A percentile compares a stretch with the other conserved stretches of the same genome.
Conservation (phyloP, 1,140 invertebrate genomes). For the Meloidogyne floridensis region DNA sequence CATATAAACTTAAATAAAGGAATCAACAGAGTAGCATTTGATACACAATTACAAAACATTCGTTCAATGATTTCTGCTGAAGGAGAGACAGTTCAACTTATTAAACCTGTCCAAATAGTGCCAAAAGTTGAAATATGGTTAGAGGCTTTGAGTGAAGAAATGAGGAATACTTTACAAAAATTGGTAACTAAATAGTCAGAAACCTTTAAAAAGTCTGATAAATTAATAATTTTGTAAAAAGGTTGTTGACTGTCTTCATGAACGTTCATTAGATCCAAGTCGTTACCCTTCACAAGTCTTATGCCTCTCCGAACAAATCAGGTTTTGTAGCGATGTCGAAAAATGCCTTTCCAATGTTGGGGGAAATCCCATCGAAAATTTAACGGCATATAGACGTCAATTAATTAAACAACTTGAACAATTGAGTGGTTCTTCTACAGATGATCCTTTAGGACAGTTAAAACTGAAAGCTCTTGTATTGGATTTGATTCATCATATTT, state of each 20-base stretch:
- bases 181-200: slow-evolving; percentile 68
- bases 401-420: slow-evolving; percentile 72
- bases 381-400: slow-evolving; percentile 70
- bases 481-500: slow-evolving; percentile 87
- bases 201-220: background rate
- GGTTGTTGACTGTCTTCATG: slow-evolving; percentile 73
- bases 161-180: slow-evolving; percentile 76
- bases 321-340: slow-evolving; percentile 82
- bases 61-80: slow-evolving; percentile 78
- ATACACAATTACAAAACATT: slow-evolving; percentile 73
- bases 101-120: slow-evolving; percentile 76
- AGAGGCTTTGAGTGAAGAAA: slow-evolving; percentile 77
- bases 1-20: slow-evolving; percentile 73
- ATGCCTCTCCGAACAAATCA: slow-evolving; percentile 73
- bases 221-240: background rate
- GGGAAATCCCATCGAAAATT: slow-evolving; percentile 67
- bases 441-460: slow-evolving; percentile 53
- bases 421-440: slow-evolving; percentile 72
- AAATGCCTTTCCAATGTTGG: slow-evolving; percentile 73
- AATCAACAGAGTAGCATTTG: slow-evolving; percentile 77
- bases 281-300: slow-evolving; percentile 79
- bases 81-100: slow-evolving; percentile 80
- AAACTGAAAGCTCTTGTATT: slow-evolving; percentile 77
- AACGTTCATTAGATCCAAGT: slow-evolving; percentile 73
- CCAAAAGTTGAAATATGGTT: slow-evolving; percentile 86